phyloP scores from a whole-genome alignment of 2,797 vertebrate genomes.

The Acanthurus leucopareius region DNA sequence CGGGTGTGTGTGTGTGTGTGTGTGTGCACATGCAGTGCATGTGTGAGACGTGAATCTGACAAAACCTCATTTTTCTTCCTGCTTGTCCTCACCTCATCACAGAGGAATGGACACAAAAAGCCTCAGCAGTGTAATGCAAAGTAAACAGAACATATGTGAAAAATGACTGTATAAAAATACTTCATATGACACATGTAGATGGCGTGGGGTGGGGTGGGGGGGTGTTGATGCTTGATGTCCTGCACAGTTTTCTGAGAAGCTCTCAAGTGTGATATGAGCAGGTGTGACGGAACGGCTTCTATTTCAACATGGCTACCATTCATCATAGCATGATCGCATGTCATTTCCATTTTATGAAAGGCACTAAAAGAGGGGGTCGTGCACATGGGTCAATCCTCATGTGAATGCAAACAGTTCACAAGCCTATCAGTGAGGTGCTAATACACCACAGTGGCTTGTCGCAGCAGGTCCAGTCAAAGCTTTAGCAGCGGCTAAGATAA shows the following conservation, averaged over 20 bases:
- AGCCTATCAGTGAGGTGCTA: constrained; percentile 43
- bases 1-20: not conserved
- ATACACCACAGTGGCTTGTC: constrained; percentile 64
- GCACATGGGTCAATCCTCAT: constrained; percentile 13
- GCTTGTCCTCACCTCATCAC: constrained; percentile 43
- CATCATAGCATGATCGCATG: not conserved
- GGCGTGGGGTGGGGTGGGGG: not conserved
- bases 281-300: not conserved
- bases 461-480: constrained; percentile 60
- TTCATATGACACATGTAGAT: constrained; percentile 7
- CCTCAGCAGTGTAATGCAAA: constrained; percentile 17
- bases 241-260: constrained; percentile 10
- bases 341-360: constrained; percentile 2
- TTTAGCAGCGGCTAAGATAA: constrained; percentile 53
- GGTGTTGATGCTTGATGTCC: constrained; percentile 10
- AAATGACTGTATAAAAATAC: constrained; percentile 29
- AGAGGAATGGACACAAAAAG: constrained; percentile 35
- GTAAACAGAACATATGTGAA: constrained; percentile 32
- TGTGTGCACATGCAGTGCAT: constrained; percentile 1
- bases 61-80: not conserved
- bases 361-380: not conserved
- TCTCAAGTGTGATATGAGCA: not conserved
- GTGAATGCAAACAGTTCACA: constrained; percentile 48
- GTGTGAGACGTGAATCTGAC: constrained; percentile 29
- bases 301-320: not conserved